Conservation (phyloP, 2,113 vertebrate species). For the Corvus hawaiiensis region DNA sequence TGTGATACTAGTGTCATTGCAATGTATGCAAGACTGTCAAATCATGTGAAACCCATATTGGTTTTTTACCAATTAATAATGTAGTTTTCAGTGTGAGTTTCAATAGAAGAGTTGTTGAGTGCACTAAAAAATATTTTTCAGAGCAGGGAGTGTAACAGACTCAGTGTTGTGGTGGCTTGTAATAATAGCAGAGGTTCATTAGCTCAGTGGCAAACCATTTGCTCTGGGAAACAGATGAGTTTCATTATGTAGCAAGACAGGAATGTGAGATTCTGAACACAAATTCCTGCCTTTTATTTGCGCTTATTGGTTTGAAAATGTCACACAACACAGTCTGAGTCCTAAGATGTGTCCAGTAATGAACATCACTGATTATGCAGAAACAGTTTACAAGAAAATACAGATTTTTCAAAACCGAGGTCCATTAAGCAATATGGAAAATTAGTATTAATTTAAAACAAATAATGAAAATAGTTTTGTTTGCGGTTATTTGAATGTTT, state of each 20-base stretch:
- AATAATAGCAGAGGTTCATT: background rate
- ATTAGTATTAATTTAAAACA: background rate
- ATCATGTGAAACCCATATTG: background rate
- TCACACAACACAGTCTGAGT: background rate
- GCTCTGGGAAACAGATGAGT: constrained; percentile 11
- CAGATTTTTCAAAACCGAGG: background rate
- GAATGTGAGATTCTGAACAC: constrained; percentile 9
- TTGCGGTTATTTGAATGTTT: background rate
- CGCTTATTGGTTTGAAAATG: background rate
- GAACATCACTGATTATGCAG: background rate
- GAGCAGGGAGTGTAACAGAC: background rate
- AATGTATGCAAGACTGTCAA: background rate
- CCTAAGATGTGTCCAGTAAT: background rate
- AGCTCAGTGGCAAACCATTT: constrained; percentile 20
- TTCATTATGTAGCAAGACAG: constrained; percentile 12
- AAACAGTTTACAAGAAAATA: background rate
- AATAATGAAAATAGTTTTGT: background rate
- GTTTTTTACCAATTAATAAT: background rate
- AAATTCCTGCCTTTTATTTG: constrained; percentile 48
- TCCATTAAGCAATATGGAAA: background rate
- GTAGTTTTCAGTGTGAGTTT: background rate
- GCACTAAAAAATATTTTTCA: background rate
- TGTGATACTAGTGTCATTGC: background rate
- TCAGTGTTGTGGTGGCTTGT: background rate
- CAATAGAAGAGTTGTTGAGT: background rate